A percentile compares a stretch with the other conserved stretches of the same genome.
Conservation (phyloP, 1,140 invertebrate species). For the Forficula auricularia region DNA sequence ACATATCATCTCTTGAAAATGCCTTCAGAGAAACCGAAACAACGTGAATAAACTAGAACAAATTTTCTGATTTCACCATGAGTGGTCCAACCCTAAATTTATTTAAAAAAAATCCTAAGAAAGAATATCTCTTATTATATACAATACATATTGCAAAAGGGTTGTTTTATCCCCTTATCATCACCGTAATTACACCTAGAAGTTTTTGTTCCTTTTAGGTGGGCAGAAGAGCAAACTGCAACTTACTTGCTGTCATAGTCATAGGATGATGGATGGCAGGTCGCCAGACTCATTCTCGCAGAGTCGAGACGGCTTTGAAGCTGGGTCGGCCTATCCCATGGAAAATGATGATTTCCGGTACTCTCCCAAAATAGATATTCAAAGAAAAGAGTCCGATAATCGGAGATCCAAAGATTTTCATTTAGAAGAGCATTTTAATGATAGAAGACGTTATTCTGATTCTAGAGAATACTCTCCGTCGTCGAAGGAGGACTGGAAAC, state of each 20-base stretch:
- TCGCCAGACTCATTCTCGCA: constrained; percentile 1
- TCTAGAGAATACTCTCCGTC: too few species aligned
- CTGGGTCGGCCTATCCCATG: background rate
- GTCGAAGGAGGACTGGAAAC: too few species aligned
- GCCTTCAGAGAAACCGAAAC: too few species aligned
- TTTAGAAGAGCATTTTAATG: too few species aligned
- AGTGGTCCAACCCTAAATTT: too few species aligned
- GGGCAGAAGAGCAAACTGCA: constrained; percentile 3
- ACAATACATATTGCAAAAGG: too few species aligned
- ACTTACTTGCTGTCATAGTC: constrained; percentile 10
- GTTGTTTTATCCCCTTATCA: background rate
- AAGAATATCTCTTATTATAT: too few species aligned
- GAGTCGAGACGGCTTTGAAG: constrained; percentile 5
- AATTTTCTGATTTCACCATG: too few species aligned
- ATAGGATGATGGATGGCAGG: constrained; percentile 6
- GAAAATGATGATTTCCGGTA: constrained; percentile 1
- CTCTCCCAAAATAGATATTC: background rate
- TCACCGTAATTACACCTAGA: constrained; percentile 12
- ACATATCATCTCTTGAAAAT: too few species aligned
- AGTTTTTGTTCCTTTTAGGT: constrained; percentile 13
- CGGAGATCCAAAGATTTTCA: background rate
- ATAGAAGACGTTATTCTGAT: too few species aligned
- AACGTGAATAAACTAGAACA: too few species aligned
- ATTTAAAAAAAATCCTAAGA: too few species aligned
- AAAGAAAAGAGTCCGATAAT: background rate